Evolutionary conservation across 2,888 invertebrate species (phyloP).

Genomic region (Achlya flavicornis): DNA sequence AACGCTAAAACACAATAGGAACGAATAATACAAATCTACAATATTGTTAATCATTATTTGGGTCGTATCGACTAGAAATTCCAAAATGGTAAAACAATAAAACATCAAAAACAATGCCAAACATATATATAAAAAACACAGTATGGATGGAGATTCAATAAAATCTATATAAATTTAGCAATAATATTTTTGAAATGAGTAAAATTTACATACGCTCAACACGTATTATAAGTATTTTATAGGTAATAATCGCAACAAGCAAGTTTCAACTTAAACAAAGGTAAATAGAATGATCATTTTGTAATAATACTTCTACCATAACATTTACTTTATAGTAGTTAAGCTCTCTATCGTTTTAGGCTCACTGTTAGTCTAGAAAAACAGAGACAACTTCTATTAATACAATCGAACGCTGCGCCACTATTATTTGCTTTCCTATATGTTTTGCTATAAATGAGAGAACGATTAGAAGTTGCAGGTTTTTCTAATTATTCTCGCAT

Average conservation of each 20-base stretch:
- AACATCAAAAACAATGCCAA: constrained; percentile 46
- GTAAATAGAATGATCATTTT: constrained; percentile 76
- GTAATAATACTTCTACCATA: constrained; percentile 78
- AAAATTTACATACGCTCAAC: constrained; percentile 44
- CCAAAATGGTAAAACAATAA: constrained; percentile 45
- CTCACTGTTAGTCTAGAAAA: constrained; percentile 70
- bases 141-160: constrained; percentile 58
- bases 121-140: constrained; percentile 56
- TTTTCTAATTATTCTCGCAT: constrained; percentile 40
- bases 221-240: constrained; percentile 67
- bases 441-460: constrained; percentile 32
- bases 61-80: constrained; percentile 78
- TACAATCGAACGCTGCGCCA: constrained; percentile 12
- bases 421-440: constrained; percentile 11
- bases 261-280: constrained; percentile 77
- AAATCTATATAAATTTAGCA: constrained; percentile 38
- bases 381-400: constrained; percentile 62
- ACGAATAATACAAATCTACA: constrained; percentile 64
- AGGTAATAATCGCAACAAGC: constrained; percentile 75
- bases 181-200: constrained; percentile 48
- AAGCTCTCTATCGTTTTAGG: constrained; percentile 82
- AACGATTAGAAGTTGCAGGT: constrained; percentile 55
- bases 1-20: constrained; percentile 67
- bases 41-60: constrained; percentile 67
- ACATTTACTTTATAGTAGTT: constrained; percentile 76